phyloP scores from a whole-genome alignment of 2,113 vertebrate genomes.

The Hypanus sabinus region DNA sequence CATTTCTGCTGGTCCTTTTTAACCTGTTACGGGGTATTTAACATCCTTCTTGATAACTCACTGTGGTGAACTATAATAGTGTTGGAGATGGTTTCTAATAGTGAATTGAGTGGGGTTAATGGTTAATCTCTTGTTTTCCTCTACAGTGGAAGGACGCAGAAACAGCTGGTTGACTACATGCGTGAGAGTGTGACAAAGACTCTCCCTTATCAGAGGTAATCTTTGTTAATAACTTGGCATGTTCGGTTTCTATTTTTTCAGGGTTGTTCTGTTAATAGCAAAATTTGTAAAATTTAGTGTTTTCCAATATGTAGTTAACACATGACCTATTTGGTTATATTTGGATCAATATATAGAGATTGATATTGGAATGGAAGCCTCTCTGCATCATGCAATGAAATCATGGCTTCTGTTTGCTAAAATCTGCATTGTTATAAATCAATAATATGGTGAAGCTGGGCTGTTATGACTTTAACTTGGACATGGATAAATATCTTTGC shows the following conservation, averaged over 20 bases:
- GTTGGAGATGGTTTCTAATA: background rate
- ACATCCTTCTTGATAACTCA: background rate
- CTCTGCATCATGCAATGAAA: background rate
- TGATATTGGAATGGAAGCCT: background rate
- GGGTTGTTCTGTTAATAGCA: background rate
- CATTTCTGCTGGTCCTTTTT: no score
- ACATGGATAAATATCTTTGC: background rate
- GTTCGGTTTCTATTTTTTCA: no score
- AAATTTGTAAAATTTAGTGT: background rate
- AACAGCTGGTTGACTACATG: conserved; percentile 84
- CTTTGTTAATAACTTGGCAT: background rate
- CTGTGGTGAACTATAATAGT: no score
- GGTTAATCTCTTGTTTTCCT: background rate
- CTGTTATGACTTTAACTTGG: background rate
- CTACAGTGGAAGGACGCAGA: conserved; percentile 87
- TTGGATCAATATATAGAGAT: background rate
- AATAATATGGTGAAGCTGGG: background rate
- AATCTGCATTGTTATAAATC: background rate
- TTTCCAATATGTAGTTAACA: background rate
- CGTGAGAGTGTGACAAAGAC: conserved; percentile 75
- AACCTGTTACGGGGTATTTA: no score
- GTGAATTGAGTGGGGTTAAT: background rate
- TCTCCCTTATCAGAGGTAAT: conserved; percentile 80
- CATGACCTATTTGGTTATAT: background rate
- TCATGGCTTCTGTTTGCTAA: background rate